phyloP scores from a whole-genome alignment of 2,113 vertebrate genomes.

The Eptesicus fuscus region DNA sequence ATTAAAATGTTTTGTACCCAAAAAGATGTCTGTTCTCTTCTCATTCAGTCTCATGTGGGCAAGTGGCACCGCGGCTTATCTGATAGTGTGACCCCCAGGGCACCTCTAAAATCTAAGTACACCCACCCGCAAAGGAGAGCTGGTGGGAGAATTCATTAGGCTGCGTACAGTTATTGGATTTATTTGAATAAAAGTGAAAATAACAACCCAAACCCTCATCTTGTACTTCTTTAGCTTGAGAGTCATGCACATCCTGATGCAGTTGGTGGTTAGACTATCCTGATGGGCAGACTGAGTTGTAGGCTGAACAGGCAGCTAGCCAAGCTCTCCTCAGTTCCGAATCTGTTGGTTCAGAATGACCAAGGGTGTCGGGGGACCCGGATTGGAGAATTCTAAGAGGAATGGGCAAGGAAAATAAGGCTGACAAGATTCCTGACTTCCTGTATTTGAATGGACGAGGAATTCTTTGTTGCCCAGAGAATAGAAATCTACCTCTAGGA shows the following conservation, averaged over 20 bases:
- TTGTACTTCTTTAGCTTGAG: neutral
- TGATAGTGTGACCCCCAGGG: neutral
- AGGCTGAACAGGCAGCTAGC: neutral
- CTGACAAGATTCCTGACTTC: neutral
- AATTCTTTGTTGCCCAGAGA: neutral
- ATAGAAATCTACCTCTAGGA: neutral
- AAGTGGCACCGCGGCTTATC: no score
- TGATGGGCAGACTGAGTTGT: neutral
- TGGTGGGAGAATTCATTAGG: neutral
- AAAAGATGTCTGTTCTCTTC: neutral
- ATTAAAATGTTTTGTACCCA: neutral
- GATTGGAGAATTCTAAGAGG: neutral
- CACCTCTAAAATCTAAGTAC: neutral
- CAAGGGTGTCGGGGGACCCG: accelerated
- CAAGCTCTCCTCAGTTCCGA: neutral
- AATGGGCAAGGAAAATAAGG: neutral
- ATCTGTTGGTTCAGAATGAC: neutral
- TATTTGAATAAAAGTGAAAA: slow-evolving; percentile 61
- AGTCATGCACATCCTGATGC: neutral
- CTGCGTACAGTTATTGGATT: neutral
- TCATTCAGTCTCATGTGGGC: neutral
- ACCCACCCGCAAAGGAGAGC: neutral
- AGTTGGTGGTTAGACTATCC: neutral
- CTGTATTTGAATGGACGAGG: neutral
- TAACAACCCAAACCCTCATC: neutral